A percentile compares a stretch with the other conserved stretches of the same genome.
phyloP scores from a whole-genome alignment of 2,797 vertebrate genomes.

The Microcaecilia unicolor region DNA sequence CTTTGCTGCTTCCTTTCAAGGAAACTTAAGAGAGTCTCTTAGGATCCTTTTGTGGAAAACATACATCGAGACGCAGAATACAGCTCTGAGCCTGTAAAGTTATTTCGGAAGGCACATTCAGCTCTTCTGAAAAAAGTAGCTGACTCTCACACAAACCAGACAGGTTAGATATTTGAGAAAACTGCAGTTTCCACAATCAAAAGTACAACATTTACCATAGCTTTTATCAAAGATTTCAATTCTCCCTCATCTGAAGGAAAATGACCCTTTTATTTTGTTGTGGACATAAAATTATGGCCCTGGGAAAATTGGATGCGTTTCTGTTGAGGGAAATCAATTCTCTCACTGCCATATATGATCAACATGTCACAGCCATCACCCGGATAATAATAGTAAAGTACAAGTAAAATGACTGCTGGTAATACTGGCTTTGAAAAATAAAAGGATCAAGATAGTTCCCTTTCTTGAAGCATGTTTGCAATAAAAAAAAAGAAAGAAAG shows the following conservation, averaged over 20 bases:
- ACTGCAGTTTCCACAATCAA: slow-evolving; percentile 66
- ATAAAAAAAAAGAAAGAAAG: slow-evolving; percentile 16
- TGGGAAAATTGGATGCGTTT: slow-evolving; percentile 95
- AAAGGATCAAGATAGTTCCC: slow-evolving; percentile 38
- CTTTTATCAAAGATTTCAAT: slow-evolving; percentile 89
- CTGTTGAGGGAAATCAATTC: slow-evolving; percentile 94
- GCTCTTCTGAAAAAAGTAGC: slow-evolving; percentile 10
- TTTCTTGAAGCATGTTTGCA: slow-evolving; percentile 39
- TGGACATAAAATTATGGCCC: slow-evolving; percentile 96
- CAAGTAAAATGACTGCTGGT: slow-evolving; percentile 61
- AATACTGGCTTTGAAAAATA: slow-evolving; percentile 44
- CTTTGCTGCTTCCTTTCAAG: too few relatives aligned
- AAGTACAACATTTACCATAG: slow-evolving; percentile 67
- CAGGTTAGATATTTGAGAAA: slow-evolving; percentile 49
- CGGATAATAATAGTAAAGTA: slow-evolving; percentile 73
- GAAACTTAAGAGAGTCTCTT: too few relatives aligned
- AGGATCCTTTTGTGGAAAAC: too few relatives aligned
- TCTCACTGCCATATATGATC: slow-evolving; percentile 82
- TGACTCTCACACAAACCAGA: slow-evolving; percentile 24
- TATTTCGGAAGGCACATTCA: slow-evolving; percentile 19
- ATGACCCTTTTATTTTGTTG: slow-evolving; percentile 99
- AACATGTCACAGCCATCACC: slow-evolving; percentile 78
- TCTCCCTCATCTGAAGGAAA: slow-evolving; percentile 80
- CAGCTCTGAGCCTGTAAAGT: background rate
- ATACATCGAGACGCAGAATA: too few relatives aligned